Evolutionary conservation across 2,888 invertebrate genomes (phyloP), one percentile per base, ranked within the genome.

Genomic region (Brachyopa scutellaris): DNA sequence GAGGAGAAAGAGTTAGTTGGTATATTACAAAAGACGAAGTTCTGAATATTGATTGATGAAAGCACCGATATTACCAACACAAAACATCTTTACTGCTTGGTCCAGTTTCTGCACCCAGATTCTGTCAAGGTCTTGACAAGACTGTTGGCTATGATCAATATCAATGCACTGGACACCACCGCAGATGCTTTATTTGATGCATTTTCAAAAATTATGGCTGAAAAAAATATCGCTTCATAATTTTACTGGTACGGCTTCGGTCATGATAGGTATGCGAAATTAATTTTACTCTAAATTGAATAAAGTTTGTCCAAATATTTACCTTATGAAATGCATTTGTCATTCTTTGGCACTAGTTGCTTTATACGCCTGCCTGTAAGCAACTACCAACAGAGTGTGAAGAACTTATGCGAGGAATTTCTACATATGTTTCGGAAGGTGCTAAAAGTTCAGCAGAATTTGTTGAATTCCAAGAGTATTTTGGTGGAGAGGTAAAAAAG

Each of bases 281-380:
- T 40, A 17, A 40, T 51, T 51, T 11, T 51, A 51, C 31, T 31
- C 31, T 5, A 15, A 31, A 51, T 31, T 33, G n/a, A 51, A 59
- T 11, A 0, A 21, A 19, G 36, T 7, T 11, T 36, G n/a, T n/a
- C n/a, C n/a, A n/a, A n/a, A n/a, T n/a, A n/a, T n/a, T n/a, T n/a
- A n/a, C n/a, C n/a, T n/a, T 3, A 53, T 53, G 53, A 53, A 53
- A 36, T 53, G 33, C 13, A 36, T 59, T 15, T 42, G 57, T 6
- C 57, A 59, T 19, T 59, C 57, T 1, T 59, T 42, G 6, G 59
- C 29, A 31, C 29, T 31, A 42, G 57, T 40, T 57, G 57, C 57
- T 15, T 57, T 40, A 36, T 36, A 66, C n/a, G 66, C 66, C 7
- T 53, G 51, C 42, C n/a, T n/a, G n/a, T n/a, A 66, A 31, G 38